Evolutionary conservation across 2,797 vertebrate genomes (phyloP).

Genomic region (Eulemur albifrons): DNA sequence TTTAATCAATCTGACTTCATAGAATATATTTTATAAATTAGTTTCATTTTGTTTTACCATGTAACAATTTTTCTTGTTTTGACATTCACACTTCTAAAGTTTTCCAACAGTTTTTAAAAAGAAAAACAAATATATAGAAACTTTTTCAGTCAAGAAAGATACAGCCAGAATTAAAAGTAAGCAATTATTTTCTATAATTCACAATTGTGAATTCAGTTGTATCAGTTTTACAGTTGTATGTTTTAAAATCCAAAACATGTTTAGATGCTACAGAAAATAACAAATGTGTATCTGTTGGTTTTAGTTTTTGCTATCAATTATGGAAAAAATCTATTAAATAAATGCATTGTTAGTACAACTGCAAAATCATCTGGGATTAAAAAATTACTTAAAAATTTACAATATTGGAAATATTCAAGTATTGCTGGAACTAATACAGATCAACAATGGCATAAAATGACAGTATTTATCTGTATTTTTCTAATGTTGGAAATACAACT

Average conservation of each 20-base stretch:
- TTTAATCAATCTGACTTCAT: neutral
- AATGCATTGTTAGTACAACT: neutral
- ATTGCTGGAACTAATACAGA: slow-evolving; percentile 17
- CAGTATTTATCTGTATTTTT: neutral
- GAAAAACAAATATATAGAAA: rapidly evolving
- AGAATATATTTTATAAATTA: neutral
- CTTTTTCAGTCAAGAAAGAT: neutral
- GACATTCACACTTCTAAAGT: neutral
- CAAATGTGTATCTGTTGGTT: neutral
- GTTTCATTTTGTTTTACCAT: neutral
- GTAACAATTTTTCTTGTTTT: neutral
- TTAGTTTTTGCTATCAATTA: neutral
- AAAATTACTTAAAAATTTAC: slow-evolving; percentile 25
- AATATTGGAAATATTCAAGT: neutral
- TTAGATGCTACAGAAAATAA: neutral
- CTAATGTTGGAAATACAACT: neutral
- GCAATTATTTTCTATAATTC: neutral
- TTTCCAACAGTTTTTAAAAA: neutral
- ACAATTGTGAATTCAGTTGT: neutral
- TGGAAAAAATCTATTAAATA: neutral
- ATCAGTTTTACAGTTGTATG: neutral
- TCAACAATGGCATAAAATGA: slow-evolving; percentile 52
- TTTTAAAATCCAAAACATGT: neutral
- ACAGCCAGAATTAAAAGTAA: neutral
- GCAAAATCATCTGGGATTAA: neutral